A percentile compares a stretch with the other conserved stretches of the same genome.
Evolutionary conservation across 2,888 invertebrate species (phyloP).

Genomic region (Cetonia aurata): DNA sequence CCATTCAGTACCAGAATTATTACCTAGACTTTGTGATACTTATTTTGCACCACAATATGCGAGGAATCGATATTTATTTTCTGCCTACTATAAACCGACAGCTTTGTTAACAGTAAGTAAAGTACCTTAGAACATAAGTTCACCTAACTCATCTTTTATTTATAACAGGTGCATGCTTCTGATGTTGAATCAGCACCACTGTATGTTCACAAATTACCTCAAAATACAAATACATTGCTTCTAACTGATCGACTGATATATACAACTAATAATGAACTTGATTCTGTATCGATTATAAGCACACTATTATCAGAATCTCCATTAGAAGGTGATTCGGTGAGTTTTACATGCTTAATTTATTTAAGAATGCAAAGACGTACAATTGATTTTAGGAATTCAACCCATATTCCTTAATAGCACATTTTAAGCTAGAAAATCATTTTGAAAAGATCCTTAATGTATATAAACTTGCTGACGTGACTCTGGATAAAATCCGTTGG

Average conservation of each 20-base stretch:
- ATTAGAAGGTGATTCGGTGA: constrained; percentile 68
- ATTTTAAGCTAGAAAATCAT: constrained; percentile 69
- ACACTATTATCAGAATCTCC: constrained; percentile 71
- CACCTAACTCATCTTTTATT: constrained; percentile 24
- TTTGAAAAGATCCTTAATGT: constrained; percentile 69
- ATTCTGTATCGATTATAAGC: constrained; percentile 70
- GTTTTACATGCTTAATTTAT: constrained; percentile 45
- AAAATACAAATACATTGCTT: constrained; percentile 72
- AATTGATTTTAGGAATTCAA: constrained; percentile 69
- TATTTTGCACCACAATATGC: constrained; percentile 72
- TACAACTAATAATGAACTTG: constrained; percentile 68
- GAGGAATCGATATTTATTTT: constrained; percentile 71
- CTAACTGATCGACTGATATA: constrained; percentile 79
- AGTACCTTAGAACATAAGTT: constrained; percentile 4
- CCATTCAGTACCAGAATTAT: constrained; percentile 62
- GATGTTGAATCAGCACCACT: constrained; percentile 76
- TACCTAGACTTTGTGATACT: constrained; percentile 68
- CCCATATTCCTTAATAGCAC: constrained; percentile 70
- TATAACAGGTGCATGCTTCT: constrained; percentile 74
- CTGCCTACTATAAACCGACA: constrained; percentile 71
- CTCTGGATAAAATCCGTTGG: constrained; percentile 57
- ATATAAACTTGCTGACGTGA: constrained; percentile 67
- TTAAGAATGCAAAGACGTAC: constrained; percentile 21
- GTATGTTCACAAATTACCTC: constrained; percentile 77
- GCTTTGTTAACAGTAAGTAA: constrained; percentile 70